These are phyloP conservation scores for Desoria tigrina DNA, from an alignment of 2,888 invertebrate species.

Conservation along the genomic window DNA sequence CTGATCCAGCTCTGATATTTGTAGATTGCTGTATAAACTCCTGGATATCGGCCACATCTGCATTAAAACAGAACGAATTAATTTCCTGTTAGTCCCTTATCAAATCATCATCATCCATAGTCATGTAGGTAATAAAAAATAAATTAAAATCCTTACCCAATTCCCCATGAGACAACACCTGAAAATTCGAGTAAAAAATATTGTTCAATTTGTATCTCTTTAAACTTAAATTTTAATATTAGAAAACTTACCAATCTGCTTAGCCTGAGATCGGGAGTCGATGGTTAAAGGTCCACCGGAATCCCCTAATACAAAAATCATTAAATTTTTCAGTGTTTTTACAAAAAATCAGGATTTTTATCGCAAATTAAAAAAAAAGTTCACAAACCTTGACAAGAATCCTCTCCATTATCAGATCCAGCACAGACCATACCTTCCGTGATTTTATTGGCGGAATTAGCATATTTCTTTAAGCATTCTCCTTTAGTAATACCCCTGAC, in stretches of 20 bases:
- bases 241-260: slow-evolving; percentile 27
- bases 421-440: slow-evolving; percentile 76
- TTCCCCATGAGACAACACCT: slow-evolving; percentile 40
- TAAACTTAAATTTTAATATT: neutral
- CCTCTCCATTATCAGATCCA: slow-evolving; percentile 72
- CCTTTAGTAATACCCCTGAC: slow-evolving; percentile 34
- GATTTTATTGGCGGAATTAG: slow-evolving; percentile 29
- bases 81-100: too few species aligned
- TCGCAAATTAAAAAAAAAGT: too few species aligned
- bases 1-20: slow-evolving; percentile 37
- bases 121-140: neutral
- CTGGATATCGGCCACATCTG: slow-evolving; percentile 14
- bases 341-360: neutral
- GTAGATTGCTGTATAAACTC: slow-evolving; percentile 30
- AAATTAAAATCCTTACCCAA: slow-evolving; percentile 12
- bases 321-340: too few species aligned
- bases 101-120: too few species aligned
- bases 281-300: slow-evolving; percentile 65
- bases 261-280: slow-evolving; percentile 26
- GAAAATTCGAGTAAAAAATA: slow-evolving; percentile 8
- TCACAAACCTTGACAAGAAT: slow-evolving; percentile 70
- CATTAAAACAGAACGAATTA: too few species aligned
- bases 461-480: slow-evolving; percentile 35
- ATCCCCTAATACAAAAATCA: too few species aligned
- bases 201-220: too few species aligned